Evolutionary conservation across 2,113 vertebrate genomes (phyloP).

Genomic region (Ivindomyrus marchei): DNA sequence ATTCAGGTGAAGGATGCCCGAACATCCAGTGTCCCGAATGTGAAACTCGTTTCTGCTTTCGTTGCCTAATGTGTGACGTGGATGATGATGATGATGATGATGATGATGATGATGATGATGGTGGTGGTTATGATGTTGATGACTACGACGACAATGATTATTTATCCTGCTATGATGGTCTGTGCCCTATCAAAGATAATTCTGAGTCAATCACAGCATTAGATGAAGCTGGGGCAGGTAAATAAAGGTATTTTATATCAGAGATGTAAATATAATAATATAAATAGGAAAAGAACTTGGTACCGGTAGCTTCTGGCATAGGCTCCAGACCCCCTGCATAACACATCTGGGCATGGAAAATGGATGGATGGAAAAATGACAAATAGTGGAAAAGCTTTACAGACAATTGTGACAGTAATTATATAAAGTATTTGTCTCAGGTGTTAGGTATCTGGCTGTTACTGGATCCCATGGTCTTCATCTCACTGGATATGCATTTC

Average conservation of each 20-base stretch:
- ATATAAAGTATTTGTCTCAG: background rate
- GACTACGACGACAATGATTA: background rate
- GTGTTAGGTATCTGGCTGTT: background rate
- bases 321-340: background rate
- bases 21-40: conserved; percentile 31
- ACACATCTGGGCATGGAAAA: background rate
- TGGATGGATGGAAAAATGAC: background rate
- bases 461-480: background rate
- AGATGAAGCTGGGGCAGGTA: background rate
- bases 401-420: background rate
- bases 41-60: conserved; percentile 33
- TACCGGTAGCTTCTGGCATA: background rate
- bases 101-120: background rate
- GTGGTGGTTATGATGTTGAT: background rate
- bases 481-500: background rate
- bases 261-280: background rate
- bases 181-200: conserved; percentile 33
- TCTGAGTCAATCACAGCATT: conserved; percentile 4
- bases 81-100: background rate
- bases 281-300: background rate
- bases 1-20: conserved; percentile 33
- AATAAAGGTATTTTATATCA: background rate
- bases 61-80: conserved; percentile 15
- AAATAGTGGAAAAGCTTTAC: background rate
- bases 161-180: background rate